Evolutionary conservation across 53 echinoderm and acorn worm species (phyloP).

Genomic region (Henricia sp.): DNA sequence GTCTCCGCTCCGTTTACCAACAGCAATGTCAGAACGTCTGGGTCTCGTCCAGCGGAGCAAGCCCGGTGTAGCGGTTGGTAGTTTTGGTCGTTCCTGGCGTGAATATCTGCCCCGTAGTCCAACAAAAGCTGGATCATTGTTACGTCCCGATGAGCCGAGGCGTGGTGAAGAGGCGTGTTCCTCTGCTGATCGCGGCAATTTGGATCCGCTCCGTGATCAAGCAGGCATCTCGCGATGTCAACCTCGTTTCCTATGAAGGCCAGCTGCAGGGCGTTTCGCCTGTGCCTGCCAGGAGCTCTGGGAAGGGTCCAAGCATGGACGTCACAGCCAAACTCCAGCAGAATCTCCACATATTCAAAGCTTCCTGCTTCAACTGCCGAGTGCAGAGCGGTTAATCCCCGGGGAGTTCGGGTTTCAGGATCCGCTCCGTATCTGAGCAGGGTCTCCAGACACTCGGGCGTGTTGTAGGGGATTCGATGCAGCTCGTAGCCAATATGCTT

Average conservation of each 20-base stretch:
- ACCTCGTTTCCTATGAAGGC: slow-evolving; percentile 72
- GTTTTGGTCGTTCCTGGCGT: slow-evolving; percentile 68
- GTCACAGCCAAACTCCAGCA: slow-evolving; percentile 66
- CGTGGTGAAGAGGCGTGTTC: slow-evolving; percentile 88
- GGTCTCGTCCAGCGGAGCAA: slow-evolving; percentile 58
- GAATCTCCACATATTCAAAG: slow-evolving; percentile 72
- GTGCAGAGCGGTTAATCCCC: slow-evolving; percentile 81
- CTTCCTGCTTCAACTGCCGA: slow-evolving; percentile 75
- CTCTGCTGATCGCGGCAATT: slow-evolving; percentile 76
- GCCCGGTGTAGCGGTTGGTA: slow-evolving; percentile 88
- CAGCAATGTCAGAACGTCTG: slow-evolving; percentile 32
- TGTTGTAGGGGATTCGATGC: slow-evolving; percentile 63
- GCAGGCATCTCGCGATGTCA: slow-evolving; percentile 69
- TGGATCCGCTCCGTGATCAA: slow-evolving; percentile 76
- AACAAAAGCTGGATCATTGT: slow-evolving; percentile 75
- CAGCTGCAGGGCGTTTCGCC: slow-evolving; percentile 68
- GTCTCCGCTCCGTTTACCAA: slow-evolving; percentile 45
- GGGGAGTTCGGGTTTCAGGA: slow-evolving; percentile 68
- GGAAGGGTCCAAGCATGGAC: slow-evolving; percentile 42
- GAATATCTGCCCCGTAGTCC: slow-evolving; percentile 69
- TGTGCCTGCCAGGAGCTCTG: slow-evolving; percentile 18
- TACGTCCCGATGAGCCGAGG: slow-evolving; percentile 74
- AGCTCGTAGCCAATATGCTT: slow-evolving; percentile 89
- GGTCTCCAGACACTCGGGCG: slow-evolving; percentile 79
- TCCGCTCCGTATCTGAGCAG: slow-evolving; percentile 87